A percentile compares a stretch with the other conserved stretches of the same genome.
Conservation (phyloP, 2,113 vertebrate species). For the Pachycephala philippinensis region DNA sequence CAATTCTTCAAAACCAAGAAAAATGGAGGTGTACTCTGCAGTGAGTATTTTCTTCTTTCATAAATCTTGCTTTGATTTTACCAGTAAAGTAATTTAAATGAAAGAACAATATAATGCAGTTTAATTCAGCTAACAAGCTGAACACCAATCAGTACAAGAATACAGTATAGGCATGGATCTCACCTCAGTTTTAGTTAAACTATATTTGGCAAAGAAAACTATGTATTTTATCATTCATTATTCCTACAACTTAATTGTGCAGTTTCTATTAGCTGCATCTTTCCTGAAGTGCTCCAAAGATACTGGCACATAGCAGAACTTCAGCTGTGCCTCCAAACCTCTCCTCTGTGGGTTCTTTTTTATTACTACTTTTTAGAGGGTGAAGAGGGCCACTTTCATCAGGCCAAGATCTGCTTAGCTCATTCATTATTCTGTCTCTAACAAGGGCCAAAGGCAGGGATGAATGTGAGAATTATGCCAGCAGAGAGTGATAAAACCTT, state of each 20-base stretch:
- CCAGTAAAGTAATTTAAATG: neutral
- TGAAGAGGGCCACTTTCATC: neutral
- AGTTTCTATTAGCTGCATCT: neutral
- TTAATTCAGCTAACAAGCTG: neutral
- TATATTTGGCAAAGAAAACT: neutral
- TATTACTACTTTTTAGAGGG: neutral
- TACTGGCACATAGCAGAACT: neutral
- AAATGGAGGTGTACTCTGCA: constrained; percentile 85
- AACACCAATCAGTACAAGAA: neutral
- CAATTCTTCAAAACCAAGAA: constrained; percentile 66
- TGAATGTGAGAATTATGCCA: neutral
- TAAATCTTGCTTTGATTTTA: neutral
- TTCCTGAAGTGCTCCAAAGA: neutral
- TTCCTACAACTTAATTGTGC: neutral
- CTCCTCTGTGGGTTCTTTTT: neutral
- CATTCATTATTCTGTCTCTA: neutral
- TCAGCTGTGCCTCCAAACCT: neutral
- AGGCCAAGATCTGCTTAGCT: neutral
- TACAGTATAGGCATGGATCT: neutral
- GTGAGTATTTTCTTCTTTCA: constrained; percentile 71
- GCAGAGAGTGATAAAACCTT: neutral
- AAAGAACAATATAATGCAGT: neutral
- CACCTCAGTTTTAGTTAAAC: neutral
- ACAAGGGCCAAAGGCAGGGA: neutral
- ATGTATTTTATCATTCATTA: neutral